Base-by-base conservation (phyloP, 2,888 invertebrate species). In the Standfussiana lucernea region DNA sequence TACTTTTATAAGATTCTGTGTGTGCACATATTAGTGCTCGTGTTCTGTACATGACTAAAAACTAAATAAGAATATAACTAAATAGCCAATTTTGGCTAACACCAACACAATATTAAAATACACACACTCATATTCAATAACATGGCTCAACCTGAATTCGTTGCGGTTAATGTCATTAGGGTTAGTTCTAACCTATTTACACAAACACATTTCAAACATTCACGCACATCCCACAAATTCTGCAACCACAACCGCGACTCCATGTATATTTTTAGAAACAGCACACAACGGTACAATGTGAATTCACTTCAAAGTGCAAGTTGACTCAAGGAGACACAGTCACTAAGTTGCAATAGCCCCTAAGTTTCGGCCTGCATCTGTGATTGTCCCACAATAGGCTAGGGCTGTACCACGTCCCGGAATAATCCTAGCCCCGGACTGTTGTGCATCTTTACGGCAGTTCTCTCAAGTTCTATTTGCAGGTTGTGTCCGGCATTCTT, bases 381-480 rank as follows among this genome's bases (percentile, higher is more conserved):
- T 86, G 88, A 88, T 89, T 88, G 85, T 84, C 73, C 72, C 76
- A 88, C 89, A 88, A 91, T 85, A 88, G 86, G 78, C 81, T 64
- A 77, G 73, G 65, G 62, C 64, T 56, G 77, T 28, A 6, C 77
- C 80, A 80, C 84, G 88, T 82, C 71, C 75, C 80, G 28, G 80
- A 82, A 82, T 82, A 77, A 79, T 73, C 74, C 79, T 62, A 72
- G 59, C 79, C 70, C 79, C 77, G 82, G 77, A 68, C 81, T 75
- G 78, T 77, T 83, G 85, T 79, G 83, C 86, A 86, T 90, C 86
- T 89, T 89, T 86, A 88, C 86, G 84, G 69, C 84, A 83, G 86
- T 88, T 87, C 86, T 87, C 86, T 85, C 81, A 85, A 88, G 86
- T 89, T 85, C 84, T 88, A 89, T 89, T 88, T 89, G 84, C 83